Percentiles rank a stretch among this genome's conserved stretches.
These are phyloP conservation scores for Helicorthomorpha holstii DNA, from an alignment of 1,140 invertebrate genomes.

Conservation along the genomic window DNA sequence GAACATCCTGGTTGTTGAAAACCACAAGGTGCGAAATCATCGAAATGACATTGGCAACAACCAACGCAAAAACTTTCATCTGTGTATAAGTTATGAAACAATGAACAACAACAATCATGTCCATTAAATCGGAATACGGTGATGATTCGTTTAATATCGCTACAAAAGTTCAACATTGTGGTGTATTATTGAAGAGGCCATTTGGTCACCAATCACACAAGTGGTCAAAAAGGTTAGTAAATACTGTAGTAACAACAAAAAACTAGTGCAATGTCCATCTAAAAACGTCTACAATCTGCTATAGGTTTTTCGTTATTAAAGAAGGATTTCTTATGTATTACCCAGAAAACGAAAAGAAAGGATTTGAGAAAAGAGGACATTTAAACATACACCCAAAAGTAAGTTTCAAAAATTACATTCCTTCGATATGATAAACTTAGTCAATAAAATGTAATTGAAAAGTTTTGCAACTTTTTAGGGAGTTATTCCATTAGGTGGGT, in stretches of 20 bases:
- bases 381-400: conserved; percentile 22
- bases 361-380: conserved; percentile 19
- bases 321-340: conserved; percentile 25
- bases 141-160: not conserved
- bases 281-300: not conserved
- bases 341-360: conserved; percentile 21
- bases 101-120: not conserved
- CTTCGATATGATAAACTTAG: no score
- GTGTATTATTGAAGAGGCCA: not conserved
- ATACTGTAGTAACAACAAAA: not conserved
- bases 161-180: not conserved
- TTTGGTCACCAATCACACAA: not conserved
- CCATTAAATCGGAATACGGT: not conserved
- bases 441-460: no score
- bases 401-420: no score
- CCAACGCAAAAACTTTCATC: no score
- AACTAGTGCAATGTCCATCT: not conserved
- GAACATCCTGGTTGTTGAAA: no score
- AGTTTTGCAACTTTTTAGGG: no score
- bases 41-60: no score
- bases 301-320: conserved; percentile 23
- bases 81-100: no score
- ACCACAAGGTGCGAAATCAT: no score
- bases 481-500: conserved; percentile 20
- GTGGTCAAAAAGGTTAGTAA: conserved; percentile 1